phyloP scores from a whole-genome alignment of 2,888 invertebrate species.

The Thysanoteuthis rhombus region DNA sequence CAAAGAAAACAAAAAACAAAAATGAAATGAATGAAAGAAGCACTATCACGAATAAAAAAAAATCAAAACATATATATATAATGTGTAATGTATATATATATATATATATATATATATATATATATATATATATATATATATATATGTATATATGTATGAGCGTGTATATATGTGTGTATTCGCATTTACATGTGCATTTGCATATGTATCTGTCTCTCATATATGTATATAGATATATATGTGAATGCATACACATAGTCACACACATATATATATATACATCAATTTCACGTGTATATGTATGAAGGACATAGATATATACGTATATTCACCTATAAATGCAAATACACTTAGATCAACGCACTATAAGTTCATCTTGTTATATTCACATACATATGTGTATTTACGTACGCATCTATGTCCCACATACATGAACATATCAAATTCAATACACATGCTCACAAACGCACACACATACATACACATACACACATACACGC shows the following conservation, averaged over 20 bases:
- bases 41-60: background rate
- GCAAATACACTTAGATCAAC: too few species aligned
- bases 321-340: too few species aligned
- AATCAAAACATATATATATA: background rate
- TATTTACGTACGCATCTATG: background rate
- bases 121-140: background rate
- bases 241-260: too few species aligned
- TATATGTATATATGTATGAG: background rate
- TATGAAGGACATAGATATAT: too few species aligned
- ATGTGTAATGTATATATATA: background rate
- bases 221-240: background rate
- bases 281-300: too few species aligned
- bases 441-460: background rate
- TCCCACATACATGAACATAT: background rate
- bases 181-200: background rate
- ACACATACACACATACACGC: background rate
- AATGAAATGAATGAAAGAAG: background rate
- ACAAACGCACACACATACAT: background rate
- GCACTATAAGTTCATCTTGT: too few species aligned
- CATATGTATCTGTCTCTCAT: background rate
- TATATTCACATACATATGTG: background rate
- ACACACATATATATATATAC: too few species aligned
- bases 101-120: background rate
- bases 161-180: background rate
- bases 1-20: background rate